These are phyloP conservation scores for Anthonomus grandis DNA, from an alignment of 1,140 invertebrate genomes.

Conservation along the genomic window DNA sequence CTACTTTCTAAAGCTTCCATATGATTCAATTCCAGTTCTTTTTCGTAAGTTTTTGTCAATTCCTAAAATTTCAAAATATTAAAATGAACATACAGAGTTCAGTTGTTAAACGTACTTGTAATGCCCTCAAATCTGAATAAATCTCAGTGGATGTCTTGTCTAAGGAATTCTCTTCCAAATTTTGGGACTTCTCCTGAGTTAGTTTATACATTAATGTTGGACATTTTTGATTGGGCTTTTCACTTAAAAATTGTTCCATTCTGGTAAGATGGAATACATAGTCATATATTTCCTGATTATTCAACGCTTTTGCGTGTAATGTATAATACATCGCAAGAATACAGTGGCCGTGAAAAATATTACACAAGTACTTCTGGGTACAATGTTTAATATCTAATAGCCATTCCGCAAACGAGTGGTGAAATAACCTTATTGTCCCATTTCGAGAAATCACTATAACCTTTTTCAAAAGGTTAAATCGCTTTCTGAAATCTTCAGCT, in stretches of 20 bases:
- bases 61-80: conserved; percentile 16
- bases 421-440: conserved; percentile 74
- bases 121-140: conserved; percentile 43
- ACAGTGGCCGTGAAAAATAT: conserved; percentile 80
- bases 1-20: conserved; percentile 36
- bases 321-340: conserved; percentile 80
- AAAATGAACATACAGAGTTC: neutral
- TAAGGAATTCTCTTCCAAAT: conserved; percentile 32
- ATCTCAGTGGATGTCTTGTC: conserved; percentile 44
- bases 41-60: conserved; percentile 36
- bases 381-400: conserved; percentile 94
- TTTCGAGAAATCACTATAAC: conserved; percentile 61
- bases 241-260: conserved; percentile 52
- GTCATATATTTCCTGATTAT: conserved; percentile 55
- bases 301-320: conserved; percentile 43
- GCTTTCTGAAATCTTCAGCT: conserved; percentile 79
- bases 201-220: conserved; percentile 40
- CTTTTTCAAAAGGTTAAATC: conserved; percentile 74
- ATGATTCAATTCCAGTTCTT: conserved; percentile 34
- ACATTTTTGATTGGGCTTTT: conserved; percentile 42
- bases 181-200: conserved; percentile 34
- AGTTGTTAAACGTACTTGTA: conserved; percentile 26
- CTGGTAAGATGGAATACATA: conserved; percentile 57
- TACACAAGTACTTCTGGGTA: conserved; percentile 89
- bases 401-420: conserved; percentile 93